Base-by-base conservation (phyloP, 2,888 invertebrate species). In the Alentia gelatinosa region DNA sequence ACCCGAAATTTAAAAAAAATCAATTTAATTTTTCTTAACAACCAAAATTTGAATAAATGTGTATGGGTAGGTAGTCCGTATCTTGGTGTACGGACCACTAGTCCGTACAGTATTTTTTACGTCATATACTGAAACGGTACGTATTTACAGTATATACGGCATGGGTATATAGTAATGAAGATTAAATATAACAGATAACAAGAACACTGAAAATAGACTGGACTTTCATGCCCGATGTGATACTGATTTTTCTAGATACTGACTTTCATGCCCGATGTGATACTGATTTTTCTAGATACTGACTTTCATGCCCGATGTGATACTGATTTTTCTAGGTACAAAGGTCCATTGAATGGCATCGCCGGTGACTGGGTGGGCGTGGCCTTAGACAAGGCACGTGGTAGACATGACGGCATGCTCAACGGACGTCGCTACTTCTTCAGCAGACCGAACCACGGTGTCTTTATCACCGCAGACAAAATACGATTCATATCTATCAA, bases 361-460 rank as follows among this genome's bases (percentile, higher is more conserved):
- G 93, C 93, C 15, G 96, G 96, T 23, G 95, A 96, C 88, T 96
- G 95, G 95, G 95, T 96, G 23, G 96, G 96, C 35, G 93, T 95
- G 4, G 93, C 92, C n/a, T 92, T 96, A 5, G 95, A 95, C 79
- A 90, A 93, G 50, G 93, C 94, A 94, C 94, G 95, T 92, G 96
- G 96, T 23, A 94, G 94, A 39, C 94, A 94, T 93, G 94, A 95
- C 93, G 95, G 96, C 7, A 94, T 95, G 94, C 91, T 94, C 30
- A 93, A 94, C 92, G 96, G 95, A 5, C 91, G 95, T 50, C 90
- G 95, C 83, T 95, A 95, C 93, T 96, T 96, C 91, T 94, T 94
- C 90, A 95, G 95, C 91, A 92, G 86, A 33, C 93, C 93, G 79
- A 92, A 93, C 39, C 94, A 94, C 93, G 96, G 95, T 23, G 91